A percentile compares a stretch with the other conserved stretches of the same genome.
These are phyloP conservation scores for Caenorhabditis brenneri DNA, from an alignment of 1,140 invertebrate genomes.

Conservation along the genomic window DNA sequence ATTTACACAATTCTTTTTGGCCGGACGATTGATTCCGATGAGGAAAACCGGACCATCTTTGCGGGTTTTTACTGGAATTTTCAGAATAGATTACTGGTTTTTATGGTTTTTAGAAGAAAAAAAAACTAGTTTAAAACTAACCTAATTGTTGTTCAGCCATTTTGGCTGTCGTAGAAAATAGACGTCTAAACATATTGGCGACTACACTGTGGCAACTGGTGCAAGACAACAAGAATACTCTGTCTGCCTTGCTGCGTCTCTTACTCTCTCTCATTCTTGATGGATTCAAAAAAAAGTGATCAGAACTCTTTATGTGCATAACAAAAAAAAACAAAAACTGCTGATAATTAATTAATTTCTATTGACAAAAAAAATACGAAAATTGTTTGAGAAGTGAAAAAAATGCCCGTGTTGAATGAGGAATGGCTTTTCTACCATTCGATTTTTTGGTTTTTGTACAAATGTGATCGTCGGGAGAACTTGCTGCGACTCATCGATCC, in stretches of 20 bases:
- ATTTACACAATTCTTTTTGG: slow-evolving; percentile 83
- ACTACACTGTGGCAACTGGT: background rate
- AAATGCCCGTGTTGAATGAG: background rate
- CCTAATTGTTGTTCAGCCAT: background rate
- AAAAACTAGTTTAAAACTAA: background rate
- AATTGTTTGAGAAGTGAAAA: background rate
- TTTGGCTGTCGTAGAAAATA: background rate
- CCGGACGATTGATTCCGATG: slow-evolving; percentile 85
- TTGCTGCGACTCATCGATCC: slow-evolving; percentile 66
- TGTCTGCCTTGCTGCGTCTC: background rate
- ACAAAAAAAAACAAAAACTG: background rate
- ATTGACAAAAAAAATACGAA: background rate
- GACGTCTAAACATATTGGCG: background rate
- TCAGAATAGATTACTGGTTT: background rate
- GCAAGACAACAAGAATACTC: background rate
- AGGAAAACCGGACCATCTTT: slow-evolving; percentile 75
- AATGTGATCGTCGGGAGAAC: slow-evolving; percentile 63
- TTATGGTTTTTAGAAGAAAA: no score
- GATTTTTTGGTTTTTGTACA: slow-evolving; percentile 64
- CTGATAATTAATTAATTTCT: background rate
- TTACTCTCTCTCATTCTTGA: background rate
- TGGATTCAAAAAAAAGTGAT: no score
- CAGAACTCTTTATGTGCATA: no score
- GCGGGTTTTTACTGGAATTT: slow-evolving; percentile 49
- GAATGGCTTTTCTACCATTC: slow-evolving; percentile 60